These are phyloP conservation scores for Burhinus oedicnemus DNA, from an alignment of 2,113 vertebrate genomes.

Conservation along the genomic window DNA sequence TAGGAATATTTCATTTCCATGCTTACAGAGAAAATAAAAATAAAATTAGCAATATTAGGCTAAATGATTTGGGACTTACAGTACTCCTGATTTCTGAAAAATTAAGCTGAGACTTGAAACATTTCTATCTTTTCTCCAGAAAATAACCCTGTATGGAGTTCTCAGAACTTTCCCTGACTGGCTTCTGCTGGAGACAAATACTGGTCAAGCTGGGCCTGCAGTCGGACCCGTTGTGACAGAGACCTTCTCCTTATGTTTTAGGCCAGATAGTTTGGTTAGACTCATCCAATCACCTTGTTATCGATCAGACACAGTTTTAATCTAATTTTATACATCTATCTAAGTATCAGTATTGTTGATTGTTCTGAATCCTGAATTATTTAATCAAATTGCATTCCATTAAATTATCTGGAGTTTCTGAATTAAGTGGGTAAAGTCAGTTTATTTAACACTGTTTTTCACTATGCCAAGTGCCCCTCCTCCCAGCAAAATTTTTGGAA, in stretches of 20 bases:
- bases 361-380: background rate
- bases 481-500: background rate
- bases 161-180: background rate
- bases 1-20: background rate
- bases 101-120: background rate
- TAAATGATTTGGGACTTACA: background rate
- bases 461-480: rapidly evolving
- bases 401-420: background rate
- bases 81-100: background rate
- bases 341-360: background rate
- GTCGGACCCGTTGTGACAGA: rapidly evolving
- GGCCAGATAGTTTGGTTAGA: background rate
- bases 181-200: background rate
- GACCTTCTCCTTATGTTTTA: background rate
- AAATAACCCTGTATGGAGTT: background rate
- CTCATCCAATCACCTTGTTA: background rate
- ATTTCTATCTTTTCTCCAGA: background rate
- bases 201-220: background rate
- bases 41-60: background rate
- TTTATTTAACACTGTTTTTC: background rate
- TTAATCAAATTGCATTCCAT: background rate
- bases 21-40: background rate
- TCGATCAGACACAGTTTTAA: background rate
- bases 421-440: background rate
- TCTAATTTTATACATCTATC: background rate